A percentile compares a stretch with the other conserved stretches of the same genome.
phyloP scores from a whole-genome alignment of 92 coral and sea anemone genomes.

The Phenganax marumi region DNA sequence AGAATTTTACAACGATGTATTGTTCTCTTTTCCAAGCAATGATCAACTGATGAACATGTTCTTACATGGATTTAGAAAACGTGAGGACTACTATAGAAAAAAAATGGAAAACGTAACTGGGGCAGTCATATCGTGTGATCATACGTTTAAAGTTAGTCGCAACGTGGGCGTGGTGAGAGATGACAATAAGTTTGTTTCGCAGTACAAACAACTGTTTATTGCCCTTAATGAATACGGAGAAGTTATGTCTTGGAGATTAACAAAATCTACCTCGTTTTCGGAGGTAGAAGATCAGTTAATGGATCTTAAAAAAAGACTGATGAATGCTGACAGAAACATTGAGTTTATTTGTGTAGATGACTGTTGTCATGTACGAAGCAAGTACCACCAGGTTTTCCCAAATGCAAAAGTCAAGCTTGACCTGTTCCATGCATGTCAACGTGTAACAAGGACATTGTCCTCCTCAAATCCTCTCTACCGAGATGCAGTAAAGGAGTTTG shows the following conservation, averaged over 20 bases:
- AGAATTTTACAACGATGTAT: constrained; percentile 31
- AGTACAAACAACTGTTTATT: constrained; percentile 44
- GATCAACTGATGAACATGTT: constrained; percentile 42
- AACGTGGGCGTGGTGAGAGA: constrained; percentile 41
- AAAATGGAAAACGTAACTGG: constrained; percentile 35
- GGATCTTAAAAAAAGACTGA: constrained; percentile 34
- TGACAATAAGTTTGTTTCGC: constrained; percentile 39
- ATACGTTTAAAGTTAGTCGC: constrained; percentile 49
- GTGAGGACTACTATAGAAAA: constrained; percentile 20
- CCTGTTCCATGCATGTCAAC: constrained; percentile 59
- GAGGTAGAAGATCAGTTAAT: constrained; percentile 12
- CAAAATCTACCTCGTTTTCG: constrained; percentile 27
- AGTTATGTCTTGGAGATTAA: constrained; percentile 50
- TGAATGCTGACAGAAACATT: constrained; percentile 5
- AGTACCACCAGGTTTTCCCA: constrained; percentile 47
- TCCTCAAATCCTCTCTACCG: constrained; percentile 15
- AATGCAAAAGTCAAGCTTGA: constrained; percentile 55
- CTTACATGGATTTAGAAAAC: constrained; percentile 40
- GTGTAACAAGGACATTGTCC: constrained; percentile 34
- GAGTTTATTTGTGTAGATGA: constrained; percentile 56
- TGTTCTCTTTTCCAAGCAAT: constrained; percentile 46
- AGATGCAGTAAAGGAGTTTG: constrained; percentile 51
- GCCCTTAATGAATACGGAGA: constrained; percentile 42
- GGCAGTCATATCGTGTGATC: constrained; percentile 44
- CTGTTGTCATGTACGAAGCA: constrained; percentile 57